These are phyloP conservation scores for Phalacrocorax pelagicus DNA, from an alignment of 2,113 vertebrate species.

Conservation along the genomic window DNA sequence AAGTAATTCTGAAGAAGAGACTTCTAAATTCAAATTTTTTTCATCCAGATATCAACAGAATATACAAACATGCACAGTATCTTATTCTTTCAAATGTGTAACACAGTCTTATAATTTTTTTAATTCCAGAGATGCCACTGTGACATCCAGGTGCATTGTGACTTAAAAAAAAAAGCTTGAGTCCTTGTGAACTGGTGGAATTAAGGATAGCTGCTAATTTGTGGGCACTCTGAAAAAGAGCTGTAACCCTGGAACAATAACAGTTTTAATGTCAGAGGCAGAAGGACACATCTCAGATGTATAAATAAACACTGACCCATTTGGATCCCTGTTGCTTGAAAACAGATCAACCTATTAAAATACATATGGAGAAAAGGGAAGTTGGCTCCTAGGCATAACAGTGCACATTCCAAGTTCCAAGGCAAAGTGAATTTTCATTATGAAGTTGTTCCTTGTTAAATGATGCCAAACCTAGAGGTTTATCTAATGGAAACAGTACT, in stretches of 20 bases:
- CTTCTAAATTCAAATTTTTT: background rate
- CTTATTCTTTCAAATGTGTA: background rate
- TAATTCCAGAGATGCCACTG: background rate
- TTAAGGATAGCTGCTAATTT: background rate
- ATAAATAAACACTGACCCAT: background rate
- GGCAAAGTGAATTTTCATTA: background rate
- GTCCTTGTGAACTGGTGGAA: background rate
- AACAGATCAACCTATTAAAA: background rate
- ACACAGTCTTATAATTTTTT: background rate
- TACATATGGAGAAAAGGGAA: background rate
- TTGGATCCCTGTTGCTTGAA: background rate
- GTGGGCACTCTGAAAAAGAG: background rate
- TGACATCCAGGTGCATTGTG: background rate
- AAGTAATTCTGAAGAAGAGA: conserved; percentile 8
- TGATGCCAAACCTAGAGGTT: background rate
- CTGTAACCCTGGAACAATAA: background rate
- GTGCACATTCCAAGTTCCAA: background rate
- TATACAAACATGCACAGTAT: background rate
- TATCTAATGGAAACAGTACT: background rate
- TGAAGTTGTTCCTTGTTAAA: background rate
- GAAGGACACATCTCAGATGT: background rate
- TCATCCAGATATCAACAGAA: background rate
- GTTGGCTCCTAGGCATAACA: background rate
- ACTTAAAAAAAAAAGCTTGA: background rate
- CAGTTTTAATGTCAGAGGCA: background rate